Evolutionary conservation across 2,888 invertebrate genomes (phyloP).

Genomic region (Xestia ashworthii): DNA sequence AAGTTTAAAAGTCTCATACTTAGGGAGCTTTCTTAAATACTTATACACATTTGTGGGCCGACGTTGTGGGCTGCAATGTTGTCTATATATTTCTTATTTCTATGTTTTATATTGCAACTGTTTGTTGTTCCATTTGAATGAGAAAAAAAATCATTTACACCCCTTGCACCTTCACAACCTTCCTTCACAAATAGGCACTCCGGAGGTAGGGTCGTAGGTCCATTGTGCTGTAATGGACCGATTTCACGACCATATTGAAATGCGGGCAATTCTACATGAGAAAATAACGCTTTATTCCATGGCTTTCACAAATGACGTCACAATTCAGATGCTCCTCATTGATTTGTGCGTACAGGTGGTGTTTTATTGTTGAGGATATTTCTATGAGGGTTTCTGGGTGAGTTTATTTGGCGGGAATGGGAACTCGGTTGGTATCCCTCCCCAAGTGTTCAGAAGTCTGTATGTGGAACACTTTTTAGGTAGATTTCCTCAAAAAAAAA

Average conservation of each 20-base stretch:
- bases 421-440: background rate
- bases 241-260: constrained; percentile 48
- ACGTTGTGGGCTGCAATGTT: no score
- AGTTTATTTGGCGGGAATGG: background rate
- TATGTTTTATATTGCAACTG: no score
- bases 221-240: constrained; percentile 56
- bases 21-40: no score
- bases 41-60: no score
- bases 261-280: constrained; percentile 30
- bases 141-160: no score
- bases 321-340: constrained; percentile 28
- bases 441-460: no score
- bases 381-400: background rate
- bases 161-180: background rate
- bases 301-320: constrained; percentile 22
- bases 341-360: constrained; percentile 11
- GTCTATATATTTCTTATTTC: no score
- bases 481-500: no score
- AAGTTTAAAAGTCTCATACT: no score
- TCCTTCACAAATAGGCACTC: constrained; percentile 11
- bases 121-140: no score
- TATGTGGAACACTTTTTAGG: no score
- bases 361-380: constrained; percentile 3
- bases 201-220: constrained; percentile 20
- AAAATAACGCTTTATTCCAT: constrained; percentile 23